Percentiles rank a stretch among this genome's conserved stretches.
Evolutionary conservation across 2,797 vertebrate genomes (phyloP).

Genomic region (Bovichtus diacanthus): DNA sequence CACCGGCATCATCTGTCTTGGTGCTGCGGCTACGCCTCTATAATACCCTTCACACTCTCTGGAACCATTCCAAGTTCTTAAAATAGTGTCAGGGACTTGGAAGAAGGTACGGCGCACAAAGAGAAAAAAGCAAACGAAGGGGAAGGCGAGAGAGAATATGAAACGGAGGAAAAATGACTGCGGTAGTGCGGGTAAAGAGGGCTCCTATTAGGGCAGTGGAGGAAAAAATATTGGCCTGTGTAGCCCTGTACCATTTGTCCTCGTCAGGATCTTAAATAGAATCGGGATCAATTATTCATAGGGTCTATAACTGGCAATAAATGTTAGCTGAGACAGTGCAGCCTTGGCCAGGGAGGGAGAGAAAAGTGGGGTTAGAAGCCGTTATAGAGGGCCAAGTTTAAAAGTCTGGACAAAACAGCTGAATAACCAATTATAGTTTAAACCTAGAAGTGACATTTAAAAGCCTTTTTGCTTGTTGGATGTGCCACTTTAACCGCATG

Average conservation of each 20-base stretch:
- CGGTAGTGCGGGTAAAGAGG: constrained; percentile 58
- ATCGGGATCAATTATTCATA: constrained; percentile 83
- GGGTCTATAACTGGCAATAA: constrained; percentile 80
- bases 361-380: constrained; percentile 55
- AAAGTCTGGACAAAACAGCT: constrained; percentile 61
- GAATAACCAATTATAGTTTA: constrained; percentile 59
- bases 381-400: constrained; percentile 43
- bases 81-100: constrained; percentile 69
- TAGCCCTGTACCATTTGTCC: constrained; percentile 78
- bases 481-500: constrained; percentile 25
- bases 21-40: constrained; percentile 45
- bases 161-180: constrained; percentile 70
- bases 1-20: constrained; percentile 49
- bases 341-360: constrained; percentile 33
- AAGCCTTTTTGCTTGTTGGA: constrained; percentile 49
- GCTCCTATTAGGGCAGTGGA: constrained; percentile 73
- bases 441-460: constrained; percentile 51
- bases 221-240: constrained; percentile 78
- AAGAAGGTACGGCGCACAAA: constrained; percentile 41
- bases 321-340: constrained; percentile 76
- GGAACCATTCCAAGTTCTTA: constrained; percentile 75
- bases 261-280: constrained; percentile 83
- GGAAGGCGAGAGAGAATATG: constrained; percentile 53
- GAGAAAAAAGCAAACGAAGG: constrained; percentile 61
- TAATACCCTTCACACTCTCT: constrained; percentile 60